A percentile compares a stretch with the other conserved stretches of the same genome.
Conservation (phyloP, 2,797 vertebrate species). For the Spea hammondii region DNA sequence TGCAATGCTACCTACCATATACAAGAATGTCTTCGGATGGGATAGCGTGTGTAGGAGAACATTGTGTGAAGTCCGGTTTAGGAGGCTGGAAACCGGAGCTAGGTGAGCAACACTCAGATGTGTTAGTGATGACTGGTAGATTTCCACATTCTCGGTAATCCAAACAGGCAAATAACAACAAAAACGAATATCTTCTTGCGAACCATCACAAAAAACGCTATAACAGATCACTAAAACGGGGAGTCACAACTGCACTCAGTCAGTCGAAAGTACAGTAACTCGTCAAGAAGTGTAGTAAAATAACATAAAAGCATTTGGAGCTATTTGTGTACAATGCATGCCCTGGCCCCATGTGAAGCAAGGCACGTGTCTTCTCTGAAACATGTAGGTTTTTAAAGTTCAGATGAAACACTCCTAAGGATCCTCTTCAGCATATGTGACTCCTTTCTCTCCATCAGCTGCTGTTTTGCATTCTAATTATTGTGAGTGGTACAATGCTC, state of each 20-base stretch:
- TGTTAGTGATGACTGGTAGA: slow-evolving; percentile 3
- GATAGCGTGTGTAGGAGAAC: slow-evolving; percentile 44
- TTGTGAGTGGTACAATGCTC: slow-evolving; percentile 33
- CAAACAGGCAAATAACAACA: background rate
- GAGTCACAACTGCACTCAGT: too few species aligned
- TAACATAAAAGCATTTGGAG: background rate
- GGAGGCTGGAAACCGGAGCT: background rate
- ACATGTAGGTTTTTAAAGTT: background rate
- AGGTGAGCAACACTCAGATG: background rate
- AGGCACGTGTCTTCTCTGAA: background rate
- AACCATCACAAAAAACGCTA: too few species aligned
- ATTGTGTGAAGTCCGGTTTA: slow-evolving; percentile 35
- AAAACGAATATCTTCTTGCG: too few species aligned
- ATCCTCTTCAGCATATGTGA: background rate
- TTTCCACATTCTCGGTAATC: slow-evolving; percentile 19
- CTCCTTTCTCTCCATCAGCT: slow-evolving; percentile 21
- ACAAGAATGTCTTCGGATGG: slow-evolving; percentile 59
- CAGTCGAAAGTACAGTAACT: background rate
- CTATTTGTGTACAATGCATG: background rate
- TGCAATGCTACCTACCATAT: slow-evolving; percentile 49
- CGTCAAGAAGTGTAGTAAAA: background rate
- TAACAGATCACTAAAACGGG: too few species aligned
- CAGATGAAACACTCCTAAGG: background rate
- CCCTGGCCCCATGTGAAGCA: background rate
- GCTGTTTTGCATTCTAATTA: slow-evolving; percentile 16